phyloP scores from a whole-genome alignment of 2,888 invertebrate species.

The Trilocha varians region DNA sequence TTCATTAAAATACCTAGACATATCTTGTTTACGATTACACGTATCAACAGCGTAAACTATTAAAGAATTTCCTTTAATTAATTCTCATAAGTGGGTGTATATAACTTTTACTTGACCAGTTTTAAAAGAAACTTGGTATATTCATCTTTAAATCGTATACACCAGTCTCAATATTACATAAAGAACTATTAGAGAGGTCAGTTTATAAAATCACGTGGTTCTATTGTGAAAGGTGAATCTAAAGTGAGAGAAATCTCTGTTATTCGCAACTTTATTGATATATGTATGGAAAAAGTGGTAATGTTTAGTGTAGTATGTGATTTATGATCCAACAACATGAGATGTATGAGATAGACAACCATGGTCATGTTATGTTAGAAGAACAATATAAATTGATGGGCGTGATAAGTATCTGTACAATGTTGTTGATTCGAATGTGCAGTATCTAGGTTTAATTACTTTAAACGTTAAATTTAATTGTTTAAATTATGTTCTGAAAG shows the following conservation, averaged over 20 bases:
- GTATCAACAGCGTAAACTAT: no score
- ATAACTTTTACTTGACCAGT: no score
- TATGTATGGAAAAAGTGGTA: neutral
- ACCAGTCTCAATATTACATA: conserved; percentile 8
- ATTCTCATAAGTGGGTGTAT: no score
- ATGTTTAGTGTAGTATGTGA: neutral
- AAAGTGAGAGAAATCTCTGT: conserved; percentile 29
- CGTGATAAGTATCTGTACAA: no score
- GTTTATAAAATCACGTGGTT: conserved; percentile 28
- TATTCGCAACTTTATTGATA: conserved; percentile 15
- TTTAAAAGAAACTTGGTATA: neutral
- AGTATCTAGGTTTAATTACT: no score
- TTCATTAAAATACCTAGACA: no score
- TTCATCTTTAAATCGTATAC: neutral
- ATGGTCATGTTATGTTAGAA: neutral
- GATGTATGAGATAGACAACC: neutral
- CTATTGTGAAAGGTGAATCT: conserved; percentile 35
- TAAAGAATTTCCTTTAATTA: no score
- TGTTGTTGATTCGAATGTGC: no score
- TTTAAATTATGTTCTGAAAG: no score
- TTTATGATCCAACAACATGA: neutral
- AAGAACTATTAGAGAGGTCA: conserved; percentile 22
- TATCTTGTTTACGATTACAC: no score
- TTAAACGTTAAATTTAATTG: no score
- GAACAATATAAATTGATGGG: neutral